These are phyloP conservation scores for Lordiphosa collinella DNA, from an alignment of 1,140 invertebrate species.

Conservation along the genomic window DNA sequence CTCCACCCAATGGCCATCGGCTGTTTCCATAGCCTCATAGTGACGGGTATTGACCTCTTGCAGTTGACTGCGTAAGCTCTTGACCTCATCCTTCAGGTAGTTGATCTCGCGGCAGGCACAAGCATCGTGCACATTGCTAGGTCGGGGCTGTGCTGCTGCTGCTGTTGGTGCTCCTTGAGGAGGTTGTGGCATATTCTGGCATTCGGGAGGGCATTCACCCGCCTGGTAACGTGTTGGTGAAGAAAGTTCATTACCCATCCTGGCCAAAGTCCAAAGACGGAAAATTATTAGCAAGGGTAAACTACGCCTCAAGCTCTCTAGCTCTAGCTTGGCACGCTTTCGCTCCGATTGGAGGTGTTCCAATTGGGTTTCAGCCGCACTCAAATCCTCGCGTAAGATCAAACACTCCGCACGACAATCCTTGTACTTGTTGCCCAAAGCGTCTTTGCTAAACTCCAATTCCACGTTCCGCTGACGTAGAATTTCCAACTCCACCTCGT, in stretches of 20 bases:
- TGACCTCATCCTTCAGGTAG: constrained; percentile 72
- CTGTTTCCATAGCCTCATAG: constrained; percentile 86
- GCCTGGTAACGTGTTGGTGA: not conserved
- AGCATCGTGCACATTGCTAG: constrained; percentile 19
- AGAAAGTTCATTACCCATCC: constrained; percentile 57
- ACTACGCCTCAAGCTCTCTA: constrained; percentile 83
- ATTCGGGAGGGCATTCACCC: not conserved
- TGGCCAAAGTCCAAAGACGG: constrained; percentile 38
- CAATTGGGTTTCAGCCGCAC: constrained; percentile 82
- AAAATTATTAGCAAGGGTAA: constrained; percentile 85
- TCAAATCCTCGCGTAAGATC: constrained; percentile 66
- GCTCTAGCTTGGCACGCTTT: constrained; percentile 82
- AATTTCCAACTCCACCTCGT: constrained; percentile 77
- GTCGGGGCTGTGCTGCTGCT: constrained; percentile 32
- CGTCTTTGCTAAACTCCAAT: constrained; percentile 80
- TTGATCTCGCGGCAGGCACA: constrained; percentile 39
- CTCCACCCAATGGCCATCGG: constrained; percentile 87
- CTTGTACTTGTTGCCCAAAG: constrained; percentile 79
- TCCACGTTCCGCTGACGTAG: constrained; percentile 79
- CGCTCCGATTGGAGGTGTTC: constrained; percentile 82
- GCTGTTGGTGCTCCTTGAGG: no score
- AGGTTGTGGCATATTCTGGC: no score
- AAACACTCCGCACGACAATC: constrained; percentile 80
- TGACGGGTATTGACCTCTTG: constrained; percentile 85
- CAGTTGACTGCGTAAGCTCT: constrained; percentile 80